Base-by-base conservation (phyloP, 30 jellyfish, hydroid and myxozoan genomes). In the Euphysa ruthae region DNA sequence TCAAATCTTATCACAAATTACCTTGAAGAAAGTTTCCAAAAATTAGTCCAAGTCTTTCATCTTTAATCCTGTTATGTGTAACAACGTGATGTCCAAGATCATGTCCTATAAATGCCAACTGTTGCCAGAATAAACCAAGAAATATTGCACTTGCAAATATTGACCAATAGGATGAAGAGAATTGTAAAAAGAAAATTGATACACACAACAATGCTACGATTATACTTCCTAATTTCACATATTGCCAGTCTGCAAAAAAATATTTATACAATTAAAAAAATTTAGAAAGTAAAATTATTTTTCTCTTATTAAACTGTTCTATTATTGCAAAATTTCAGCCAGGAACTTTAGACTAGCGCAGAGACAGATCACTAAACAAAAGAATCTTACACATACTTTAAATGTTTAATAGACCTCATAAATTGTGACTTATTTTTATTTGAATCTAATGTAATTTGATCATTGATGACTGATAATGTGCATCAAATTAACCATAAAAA, bases 101-200 rank as follows among this genome's bases (percentile, higher is more conserved):
- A 58, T 88, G 97, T 35, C 97, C 97, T 33, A 88, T 69, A 63
- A 88, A 88, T 35, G 97, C 97, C 83, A 88, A 57, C 35, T 88
- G 97, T 60, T 88, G 97, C 94, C 94, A 88, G 46, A 74, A 80
- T 35, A 88, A 64, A 2, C 97, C 97, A 69, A 88, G 63, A 38
- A 68, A 60, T 30, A 80, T 43, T 3, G 77, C 97, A 51, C 93
- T 93, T 19, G 65, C 75, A 30, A 51, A 21, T 10, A 69, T 32
- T 28, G 82, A 23, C 63, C 71, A 50, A 32, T 24, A 60, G 27
- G 82, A 77, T 26, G 74, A 43, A 7, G 89, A 60, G 33, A 49
- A 43, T 14, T 31, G 35, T 3, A 74, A 74, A 46, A 80, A 43
- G 43, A 31, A 7, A 22, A 71, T 68, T 21, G 85, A 25, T 21